Evolutionary conservation across 2,888 invertebrate genomes (phyloP).

Genomic region (Unio pictorum): DNA sequence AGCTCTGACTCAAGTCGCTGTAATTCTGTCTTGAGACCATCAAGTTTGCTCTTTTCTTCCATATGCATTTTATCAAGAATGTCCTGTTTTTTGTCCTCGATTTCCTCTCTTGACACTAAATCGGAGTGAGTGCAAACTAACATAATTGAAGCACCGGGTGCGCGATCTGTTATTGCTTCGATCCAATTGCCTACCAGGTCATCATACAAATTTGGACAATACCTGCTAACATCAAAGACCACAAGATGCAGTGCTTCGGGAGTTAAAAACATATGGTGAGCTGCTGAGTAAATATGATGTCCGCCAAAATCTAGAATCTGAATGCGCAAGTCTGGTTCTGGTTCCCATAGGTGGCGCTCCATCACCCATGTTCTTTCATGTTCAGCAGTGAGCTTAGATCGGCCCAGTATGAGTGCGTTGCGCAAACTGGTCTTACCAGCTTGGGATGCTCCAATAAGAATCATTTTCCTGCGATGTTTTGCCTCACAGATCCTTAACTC

Average conservation of each 20-base stretch:
- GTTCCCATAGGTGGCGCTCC: conserved; percentile 65
- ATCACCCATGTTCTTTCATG: conserved; percentile 65
- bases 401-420: conserved; percentile 56
- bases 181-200: conserved; percentile 59
- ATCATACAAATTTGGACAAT: conserved; percentile 45
- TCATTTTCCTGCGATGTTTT: conserved; percentile 61
- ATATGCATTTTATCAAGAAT: conserved; percentile 50
- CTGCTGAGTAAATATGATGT: conserved; percentile 66
- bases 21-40: conserved; percentile 19
- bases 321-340: conserved; percentile 56
- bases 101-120: conserved; percentile 46
- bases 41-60: conserved; percentile 50
- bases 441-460: conserved; percentile 60
- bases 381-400: conserved; percentile 55
- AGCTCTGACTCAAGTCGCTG: conserved; percentile 28
- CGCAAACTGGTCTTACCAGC: conserved; percentile 64
- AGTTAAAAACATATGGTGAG: conserved; percentile 64
- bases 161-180: conserved; percentile 60
- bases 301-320: conserved; percentile 66
- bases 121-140: conserved; percentile 62
- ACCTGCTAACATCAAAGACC: conserved; percentile 58
- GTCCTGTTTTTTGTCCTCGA: conserved; percentile 40
- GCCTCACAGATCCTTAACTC: conserved; percentile 58
- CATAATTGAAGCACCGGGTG: conserved; percentile 55
- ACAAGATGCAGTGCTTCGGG: conserved; percentile 62